phyloP scores from a whole-genome alignment of 1,140 invertebrate genomes.

The Drosophila nigrodunni region DNA sequence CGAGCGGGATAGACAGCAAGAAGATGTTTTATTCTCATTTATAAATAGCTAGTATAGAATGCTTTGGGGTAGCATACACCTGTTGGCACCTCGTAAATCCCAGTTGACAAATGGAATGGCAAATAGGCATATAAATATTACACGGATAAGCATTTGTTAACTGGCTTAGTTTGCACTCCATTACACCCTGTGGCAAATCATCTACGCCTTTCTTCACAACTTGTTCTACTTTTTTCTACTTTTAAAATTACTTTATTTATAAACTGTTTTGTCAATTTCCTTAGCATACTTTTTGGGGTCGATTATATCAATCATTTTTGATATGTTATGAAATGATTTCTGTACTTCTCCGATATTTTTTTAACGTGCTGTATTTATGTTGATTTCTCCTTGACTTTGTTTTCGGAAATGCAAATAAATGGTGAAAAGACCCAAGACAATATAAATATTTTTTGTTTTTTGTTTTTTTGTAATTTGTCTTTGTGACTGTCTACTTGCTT shows the following conservation, averaged over 20 bases:
- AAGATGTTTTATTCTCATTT: conserved; percentile 16
- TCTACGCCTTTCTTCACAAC: neutral
- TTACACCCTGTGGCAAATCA: neutral
- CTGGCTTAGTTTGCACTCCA: neutral
- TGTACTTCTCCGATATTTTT: no score
- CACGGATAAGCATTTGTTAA: neutral
- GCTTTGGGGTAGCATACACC: conserved; percentile 3
- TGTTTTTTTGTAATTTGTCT: neutral
- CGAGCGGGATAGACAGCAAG: neutral
- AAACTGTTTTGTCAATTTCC: neutral
- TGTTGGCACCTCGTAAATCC: conserved; percentile 30
- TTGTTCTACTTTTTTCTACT: no score
- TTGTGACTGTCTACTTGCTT: conserved; percentile 38
- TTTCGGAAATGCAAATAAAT: neutral
- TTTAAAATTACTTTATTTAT: no score
- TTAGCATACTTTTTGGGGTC: conserved; percentile 16
- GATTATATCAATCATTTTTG: neutral
- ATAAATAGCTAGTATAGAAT: neutral
- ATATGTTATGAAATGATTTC: neutral
- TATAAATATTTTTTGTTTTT: neutral
- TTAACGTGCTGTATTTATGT: neutral
- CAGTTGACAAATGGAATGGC: conserved; percentile 35
- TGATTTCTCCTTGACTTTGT: conserved; percentile 5
- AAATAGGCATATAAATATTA: conserved; percentile 1
- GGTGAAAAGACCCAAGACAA: neutral